phyloP scores from a whole-genome alignment of 2,113 vertebrate species.

The Oryzias melastigma region DNA sequence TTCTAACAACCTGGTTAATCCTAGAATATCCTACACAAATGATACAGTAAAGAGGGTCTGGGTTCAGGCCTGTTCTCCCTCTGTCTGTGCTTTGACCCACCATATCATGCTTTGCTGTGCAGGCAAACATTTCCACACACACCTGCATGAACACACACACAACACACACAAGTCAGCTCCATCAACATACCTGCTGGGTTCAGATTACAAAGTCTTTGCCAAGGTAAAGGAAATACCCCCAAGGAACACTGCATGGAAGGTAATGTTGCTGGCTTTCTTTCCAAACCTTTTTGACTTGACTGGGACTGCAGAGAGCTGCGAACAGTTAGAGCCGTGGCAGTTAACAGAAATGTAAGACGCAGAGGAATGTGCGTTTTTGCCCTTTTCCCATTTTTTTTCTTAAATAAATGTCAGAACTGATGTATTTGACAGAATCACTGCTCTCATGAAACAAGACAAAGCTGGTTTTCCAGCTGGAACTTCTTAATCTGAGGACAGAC shows the following conservation, averaged over 20 bases:
- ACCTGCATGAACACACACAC: conserved; percentile 4
- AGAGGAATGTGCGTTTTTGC: conserved; percentile 36
- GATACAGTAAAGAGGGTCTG: not conserved
- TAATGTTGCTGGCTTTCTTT: conserved; percentile 33
- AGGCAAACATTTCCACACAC: not conserved
- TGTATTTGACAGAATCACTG: conserved; percentile 27
- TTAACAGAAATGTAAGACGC: conserved; percentile 45
- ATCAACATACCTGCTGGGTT: conserved; percentile 61
- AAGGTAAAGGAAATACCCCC: conserved; percentile 52
- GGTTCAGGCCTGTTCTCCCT: conserved; percentile 9
- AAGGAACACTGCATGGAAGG: conserved; percentile 41
- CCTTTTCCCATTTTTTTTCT: conserved; percentile 36
- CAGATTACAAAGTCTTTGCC: conserved; percentile 62
- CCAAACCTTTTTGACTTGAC: conserved; percentile 41
- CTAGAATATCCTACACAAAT: conserved; percentile 7
- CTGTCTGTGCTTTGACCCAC: conserved; percentile 23
- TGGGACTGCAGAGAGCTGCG: conserved; percentile 55
- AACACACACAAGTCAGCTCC: conserved; percentile 23
- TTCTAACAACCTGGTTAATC: too few relatives aligned
- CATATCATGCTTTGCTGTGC: conserved; percentile 33
- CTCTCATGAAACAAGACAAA: conserved; percentile 24
- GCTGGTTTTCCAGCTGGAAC: not conserved
- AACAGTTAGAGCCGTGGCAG: conserved; percentile 38
- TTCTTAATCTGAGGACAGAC: too few relatives aligned
- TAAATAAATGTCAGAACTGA: conserved; percentile 19